These are phyloP conservation scores for Prosapia bicincta DNA, from an alignment of 2,888 invertebrate genomes.

Conservation along the genomic window DNA sequence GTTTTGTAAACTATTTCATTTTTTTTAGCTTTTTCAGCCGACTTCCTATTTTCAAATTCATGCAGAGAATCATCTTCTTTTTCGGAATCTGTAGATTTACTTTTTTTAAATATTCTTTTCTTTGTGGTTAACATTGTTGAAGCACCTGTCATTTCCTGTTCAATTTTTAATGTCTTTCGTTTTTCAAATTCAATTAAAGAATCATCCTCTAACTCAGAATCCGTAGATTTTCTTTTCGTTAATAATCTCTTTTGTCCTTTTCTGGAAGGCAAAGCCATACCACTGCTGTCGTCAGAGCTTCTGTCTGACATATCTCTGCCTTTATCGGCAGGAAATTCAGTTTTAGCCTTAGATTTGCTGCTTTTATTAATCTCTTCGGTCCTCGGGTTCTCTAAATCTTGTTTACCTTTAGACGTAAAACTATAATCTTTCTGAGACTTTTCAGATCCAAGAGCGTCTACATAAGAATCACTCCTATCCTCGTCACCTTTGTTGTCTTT, in stretches of 20 bases:
- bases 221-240: conserved; percentile 31
- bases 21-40: conserved; percentile 39
- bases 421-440: conserved; percentile 28
- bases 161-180: conserved; percentile 21
- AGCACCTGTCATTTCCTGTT: not conserved
- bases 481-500: conserved; percentile 36
- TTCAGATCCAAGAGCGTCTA: conserved; percentile 30
- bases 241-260: conserved; percentile 4
- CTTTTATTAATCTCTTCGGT: conserved; percentile 2
- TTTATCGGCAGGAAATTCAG: conserved; percentile 7
- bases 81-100: conserved; percentile 35
- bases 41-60: conserved; percentile 47
- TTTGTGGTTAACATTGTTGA: not conserved
- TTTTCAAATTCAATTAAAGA: conserved; percentile 31
- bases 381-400: not conserved
- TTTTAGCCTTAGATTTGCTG: not conserved
- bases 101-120: conserved; percentile 14
- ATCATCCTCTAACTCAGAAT: conserved; percentile 30
- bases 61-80: conserved; percentile 40
- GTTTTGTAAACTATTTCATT: conserved; percentile 25
- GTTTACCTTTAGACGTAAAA: not conserved
- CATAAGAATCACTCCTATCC: conserved; percentile 40
- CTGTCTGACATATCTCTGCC: not conserved
- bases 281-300: conserved; percentile 10
- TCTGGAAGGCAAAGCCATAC: not conserved